A percentile compares a stretch with the other conserved stretches of the same genome.
Conservation (phyloP, 2,888 invertebrate species). For the Aphelenchoides bicaudatus region DNA sequence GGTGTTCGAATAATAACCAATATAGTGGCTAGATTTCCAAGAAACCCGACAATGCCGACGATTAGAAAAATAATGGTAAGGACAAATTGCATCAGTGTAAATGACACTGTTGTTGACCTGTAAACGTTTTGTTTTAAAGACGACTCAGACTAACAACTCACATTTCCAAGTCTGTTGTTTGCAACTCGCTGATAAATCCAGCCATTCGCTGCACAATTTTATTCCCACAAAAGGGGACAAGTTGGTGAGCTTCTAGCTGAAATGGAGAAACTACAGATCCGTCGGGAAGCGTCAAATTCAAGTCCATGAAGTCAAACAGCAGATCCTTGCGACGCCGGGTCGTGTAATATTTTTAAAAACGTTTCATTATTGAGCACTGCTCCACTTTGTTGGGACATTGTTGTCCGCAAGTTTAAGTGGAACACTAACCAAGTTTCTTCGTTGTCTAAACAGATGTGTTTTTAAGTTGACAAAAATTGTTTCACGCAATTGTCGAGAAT, state of each 20-base stretch:
- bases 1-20: constrained; percentile 42
- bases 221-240: neutral
- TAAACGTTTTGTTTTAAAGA: neutral
- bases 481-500: too few species aligned
- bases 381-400: too few species aligned
- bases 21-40: constrained; percentile 55
- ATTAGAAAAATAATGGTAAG: constrained; percentile 38
- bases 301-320: constrained; percentile 1
- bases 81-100: neutral
- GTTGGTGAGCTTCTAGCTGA: neutral
- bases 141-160: neutral
- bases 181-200: neutral
- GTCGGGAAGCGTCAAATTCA: constrained; percentile 2
- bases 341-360: neutral
- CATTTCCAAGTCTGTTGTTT: constrained; percentile 1
- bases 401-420: too few species aligned
- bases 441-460: too few species aligned
- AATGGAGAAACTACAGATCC: constrained; percentile 5
- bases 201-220: neutral
- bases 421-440: too few species aligned
- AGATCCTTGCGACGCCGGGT: neutral
- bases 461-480: too few species aligned
- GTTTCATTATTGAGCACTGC: too few species aligned
- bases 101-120: neutral
- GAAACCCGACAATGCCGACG: constrained; percentile 50